Percentiles rank a stretch among this genome's conserved stretches.
Evolutionary conservation across 1,140 invertebrate genomes (phyloP).

Genomic region (Drosophila repleta): DNA sequence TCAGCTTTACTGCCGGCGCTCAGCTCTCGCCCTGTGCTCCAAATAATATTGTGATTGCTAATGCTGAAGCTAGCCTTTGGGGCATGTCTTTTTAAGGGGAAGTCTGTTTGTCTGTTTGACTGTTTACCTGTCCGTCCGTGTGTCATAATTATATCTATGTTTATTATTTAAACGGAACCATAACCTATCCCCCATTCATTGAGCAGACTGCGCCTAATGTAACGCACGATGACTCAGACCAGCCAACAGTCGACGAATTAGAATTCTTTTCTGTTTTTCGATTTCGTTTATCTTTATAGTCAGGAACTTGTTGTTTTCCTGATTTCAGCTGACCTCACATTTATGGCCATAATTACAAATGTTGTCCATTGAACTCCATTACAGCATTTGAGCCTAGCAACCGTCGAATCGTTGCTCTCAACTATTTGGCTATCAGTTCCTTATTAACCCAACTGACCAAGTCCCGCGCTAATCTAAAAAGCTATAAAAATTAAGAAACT

Average conservation of each 20-base stretch:
- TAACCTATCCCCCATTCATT: conserved; percentile 42
- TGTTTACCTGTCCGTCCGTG: not conserved
- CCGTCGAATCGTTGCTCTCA: conserved; percentile 1
- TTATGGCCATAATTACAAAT: conserved; percentile 34
- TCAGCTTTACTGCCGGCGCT: conserved; percentile 29
- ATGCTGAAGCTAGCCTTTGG: conserved; percentile 23
- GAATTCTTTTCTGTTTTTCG: not conserved
- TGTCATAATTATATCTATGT: conserved; percentile 4
- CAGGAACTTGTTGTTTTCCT: conserved; percentile 31
- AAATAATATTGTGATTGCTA: not conserved
- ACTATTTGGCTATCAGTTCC: not conserved
- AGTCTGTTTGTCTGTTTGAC: not conserved
- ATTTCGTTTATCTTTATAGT: conserved; percentile 28
- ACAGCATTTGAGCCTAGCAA: conserved; percentile 20
- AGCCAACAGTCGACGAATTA: no score
- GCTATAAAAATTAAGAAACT: conserved; percentile 39
- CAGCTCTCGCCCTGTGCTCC: not conserved
- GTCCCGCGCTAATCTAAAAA: conserved; percentile 11
- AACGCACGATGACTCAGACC: conserved; percentile 11
- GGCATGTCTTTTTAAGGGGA: not conserved
- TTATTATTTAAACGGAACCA: conserved; percentile 26
- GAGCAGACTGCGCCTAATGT: not conserved
- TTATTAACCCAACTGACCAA: not conserved
- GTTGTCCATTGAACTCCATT: conserved; percentile 28
- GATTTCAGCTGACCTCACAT: conserved; percentile 41